Percentiles rank a stretch among this genome's conserved stretches.
These are phyloP conservation scores for Dinoponera quadriceps DNA, from an alignment of 1,140 invertebrate species.

Conservation along the genomic window DNA sequence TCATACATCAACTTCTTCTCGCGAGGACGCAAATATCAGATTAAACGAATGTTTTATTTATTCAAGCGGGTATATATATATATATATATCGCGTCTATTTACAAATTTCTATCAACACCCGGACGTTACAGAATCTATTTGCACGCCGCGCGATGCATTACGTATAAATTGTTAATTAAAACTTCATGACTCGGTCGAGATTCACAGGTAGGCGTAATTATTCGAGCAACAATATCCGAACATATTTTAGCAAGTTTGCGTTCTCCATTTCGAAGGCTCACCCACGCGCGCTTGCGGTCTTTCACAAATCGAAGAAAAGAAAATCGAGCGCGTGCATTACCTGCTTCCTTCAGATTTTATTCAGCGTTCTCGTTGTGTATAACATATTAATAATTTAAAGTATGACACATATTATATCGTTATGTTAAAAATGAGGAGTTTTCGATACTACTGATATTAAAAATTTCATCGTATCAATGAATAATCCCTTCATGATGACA, in stretches of 20 bases:
- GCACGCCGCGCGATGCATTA: not conserved
- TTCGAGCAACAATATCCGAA: conserved; percentile 1
- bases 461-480: too few relatives aligned
- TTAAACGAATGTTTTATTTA: conserved; percentile 17
- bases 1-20: conserved; percentile 25
- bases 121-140: not conserved
- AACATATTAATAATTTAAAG: too few relatives aligned
- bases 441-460: too few relatives aligned
- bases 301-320: too few relatives aligned
- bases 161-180: conserved; percentile 36
- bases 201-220: conserved; percentile 11
- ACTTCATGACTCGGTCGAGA: not conserved
- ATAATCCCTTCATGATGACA: not conserved
- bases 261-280: not conserved
- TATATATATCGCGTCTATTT: not conserved
- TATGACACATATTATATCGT: too few relatives aligned
- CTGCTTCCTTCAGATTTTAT: too few relatives aligned
- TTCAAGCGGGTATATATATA: not conserved
- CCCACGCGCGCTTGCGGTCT: too few relatives aligned
- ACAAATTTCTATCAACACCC: not conserved
- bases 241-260: not conserved
- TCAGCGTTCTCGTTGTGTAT: too few relatives aligned
- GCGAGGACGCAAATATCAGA: not conserved
- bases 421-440: too few relatives aligned
- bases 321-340: too few relatives aligned